Base-by-base conservation (phyloP, 30 jellyfish, hydroid and myxozoan species). In the Mastigias papua region DNA sequence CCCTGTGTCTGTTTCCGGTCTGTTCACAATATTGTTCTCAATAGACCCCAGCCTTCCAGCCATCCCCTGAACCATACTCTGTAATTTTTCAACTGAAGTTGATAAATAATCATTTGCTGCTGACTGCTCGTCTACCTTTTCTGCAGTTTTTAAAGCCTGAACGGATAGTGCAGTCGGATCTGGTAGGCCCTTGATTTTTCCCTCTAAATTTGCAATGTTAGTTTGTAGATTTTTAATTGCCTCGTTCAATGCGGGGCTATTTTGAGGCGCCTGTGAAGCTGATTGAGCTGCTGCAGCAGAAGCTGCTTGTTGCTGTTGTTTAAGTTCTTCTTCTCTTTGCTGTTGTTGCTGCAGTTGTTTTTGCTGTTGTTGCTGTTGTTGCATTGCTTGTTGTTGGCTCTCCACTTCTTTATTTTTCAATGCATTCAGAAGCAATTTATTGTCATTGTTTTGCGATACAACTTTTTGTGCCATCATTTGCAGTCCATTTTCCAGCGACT, bases 161-260 rank as follows among this genome's bases (percentile, higher is more conserved):
- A 50, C 72, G 19, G 94, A 85, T 21, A 85, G 26, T 21, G 85
- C 94, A 9, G 94, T 85, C 32, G 94, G 94, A 62, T 85, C 94
- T 57, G 94, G 94, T 83, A 85, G n/a, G 6, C 71, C 74, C 26
- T 85, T 85, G 66, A 85, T 85, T 48, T 85, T 85, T 48, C 94
- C 94, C 33, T 85, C 94, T 35, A 85, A 85, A 35, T 76, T 85
- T n/a, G 94, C 94, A 57, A 85, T 85, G 34, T 85, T 85, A 61
- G 20, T 61, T 35, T 85, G 94, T 29, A 85, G 57, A 72, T 63
- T 85, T 51, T 73, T 85, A 33, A 85, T 69, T 33, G 94, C 94
- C 19, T 73, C 94, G 57, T 73, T 34, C 34, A 85, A 26, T 1
- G 88, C 88, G 0, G 88, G 76, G 29, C 68, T 85, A 22, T 31